Base-by-base conservation (phyloP, 2,888 invertebrate species). In the Melieria picta region DNA sequence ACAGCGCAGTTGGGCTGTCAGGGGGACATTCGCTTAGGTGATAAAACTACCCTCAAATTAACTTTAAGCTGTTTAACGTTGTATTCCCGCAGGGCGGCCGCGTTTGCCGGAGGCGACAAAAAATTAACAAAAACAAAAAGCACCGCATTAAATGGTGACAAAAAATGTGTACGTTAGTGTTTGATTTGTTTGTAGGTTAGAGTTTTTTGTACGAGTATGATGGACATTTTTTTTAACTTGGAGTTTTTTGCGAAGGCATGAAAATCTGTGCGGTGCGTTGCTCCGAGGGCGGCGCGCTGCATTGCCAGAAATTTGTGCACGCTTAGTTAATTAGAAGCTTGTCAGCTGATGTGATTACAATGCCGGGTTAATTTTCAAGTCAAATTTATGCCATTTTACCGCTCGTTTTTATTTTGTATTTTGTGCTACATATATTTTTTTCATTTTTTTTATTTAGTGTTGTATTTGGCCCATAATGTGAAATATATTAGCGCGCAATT, bases 1-100 rank as follows among this genome's bases (percentile, higher is more conserved):
- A 47, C 65, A 55, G 55, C 45, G 13, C 45, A 45, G 50, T 47
- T 43, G 58, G 13, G 48, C 13, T 47, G 48, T 7, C 48, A 45
- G 7, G 71, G 71, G 58, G 73, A 65, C 67, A 63, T 73, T 30
- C 30, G 30, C 30, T 74, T 69, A 76, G 76, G 76, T 74, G 75
- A 72, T 69, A 75, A 74, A 78, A 75, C 76, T 73, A 77, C 78
- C 77, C 77, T 75, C 72, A 76, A 78, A 75, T 75, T 76, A 74
- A 71, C 69, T 73, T 67, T 43, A 64, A 75, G 75, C 62, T 72
- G 45, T 64, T 71, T 55, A 72, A 72, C 55, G 55, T 64, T 62
- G 63, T 68, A 63, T 63, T 30, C 43, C 74, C 72, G 74, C 75
- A 77, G 73, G 75, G 74, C 74, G 56, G 63, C 71, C 56, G 52